Base-by-base conservation (phyloP, 2,888 invertebrate species). In the Mechanitis messenoides region DNA sequence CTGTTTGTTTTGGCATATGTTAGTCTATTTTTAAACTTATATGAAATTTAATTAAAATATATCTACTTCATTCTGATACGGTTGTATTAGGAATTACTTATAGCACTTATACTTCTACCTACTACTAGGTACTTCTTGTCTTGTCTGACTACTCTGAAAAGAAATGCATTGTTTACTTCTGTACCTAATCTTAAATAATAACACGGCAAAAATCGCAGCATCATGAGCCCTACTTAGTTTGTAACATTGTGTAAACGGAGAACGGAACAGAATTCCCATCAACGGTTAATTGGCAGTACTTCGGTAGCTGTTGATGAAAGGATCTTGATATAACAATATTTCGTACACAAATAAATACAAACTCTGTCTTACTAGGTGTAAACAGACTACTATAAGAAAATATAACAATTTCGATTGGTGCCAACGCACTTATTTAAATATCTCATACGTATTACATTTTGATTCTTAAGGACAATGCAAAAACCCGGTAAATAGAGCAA, bases 401-500 rank as follows among this genome's bases (percentile, higher is more conserved):
- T 11, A 50, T 31, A 50, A 9, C 28, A 5, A 31, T 31, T 50
- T 28, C 50, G 50, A 9, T 31, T 9, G 50, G 31, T 50, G 50
- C 6, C 50, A 31, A 31, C n/a, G 50, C 55, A 28, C 58, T 58
- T 45, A 65, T 60, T 63, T 55, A 58, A 60, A 64, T 62, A 63
- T 56, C 53, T 46, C 57, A 55, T 55, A 45, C 33, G 56, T 54
- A 47, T 46, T 54, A 53, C 57, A 60, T 55, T 58, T 63, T 63
- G 63, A 63, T 62, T 67, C 67, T 58, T 68, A 64, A 59, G 56
- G 63, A 69, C 70, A 71, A 72, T 69, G 68, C 68, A 62, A 66
- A 63, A 64, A 56, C 69, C 75, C 79, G 77, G 76, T 81, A 87
- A 87, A 87, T 83, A 86, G 84, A 86, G 77, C 81, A 87, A 87